phyloP scores from a whole-genome alignment of 2,113 vertebrate species.

The Thunnus maccoyii region DNA sequence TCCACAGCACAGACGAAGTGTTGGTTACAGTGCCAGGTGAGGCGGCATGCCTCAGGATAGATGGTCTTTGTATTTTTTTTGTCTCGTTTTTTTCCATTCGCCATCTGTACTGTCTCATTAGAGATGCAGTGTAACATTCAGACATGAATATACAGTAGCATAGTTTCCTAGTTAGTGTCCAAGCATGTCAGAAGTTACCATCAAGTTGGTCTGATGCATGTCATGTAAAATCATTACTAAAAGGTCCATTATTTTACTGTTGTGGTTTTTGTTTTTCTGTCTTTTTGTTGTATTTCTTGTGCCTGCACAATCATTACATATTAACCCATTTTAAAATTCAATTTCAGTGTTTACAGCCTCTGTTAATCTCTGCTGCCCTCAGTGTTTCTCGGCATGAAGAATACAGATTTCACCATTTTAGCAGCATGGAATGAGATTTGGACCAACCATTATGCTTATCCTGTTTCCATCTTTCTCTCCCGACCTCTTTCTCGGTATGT shows the following conservation, averaged over 20 bases:
- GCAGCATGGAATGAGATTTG: background rate
- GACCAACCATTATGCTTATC: background rate
- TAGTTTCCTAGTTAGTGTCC: slow-evolving; percentile 25
- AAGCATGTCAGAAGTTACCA: slow-evolving; percentile 38
- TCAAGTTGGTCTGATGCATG: slow-evolving; percentile 48
- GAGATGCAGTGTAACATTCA: slow-evolving; percentile 11
- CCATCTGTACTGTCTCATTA: slow-evolving; percentile 26
- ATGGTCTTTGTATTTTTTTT: slow-evolving; percentile 7
- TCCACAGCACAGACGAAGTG: slow-evolving; percentile 90
- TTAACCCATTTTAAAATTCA: slow-evolving; percentile 51
- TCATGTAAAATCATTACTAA: background rate
- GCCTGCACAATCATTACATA: background rate
- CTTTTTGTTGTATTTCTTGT: background rate
- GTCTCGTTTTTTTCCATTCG: slow-evolving; percentile 12
- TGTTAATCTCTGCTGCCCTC: slow-evolving; percentile 3
- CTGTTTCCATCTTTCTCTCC: background rate
- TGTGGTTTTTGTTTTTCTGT: background rate
- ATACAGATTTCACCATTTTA: slow-evolving; percentile 20
- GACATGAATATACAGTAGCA: slow-evolving; percentile 9
- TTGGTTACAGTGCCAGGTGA: slow-evolving; percentile 95
- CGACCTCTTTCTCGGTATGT: background rate
- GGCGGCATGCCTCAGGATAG: slow-evolving; percentile 76
- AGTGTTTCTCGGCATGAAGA: slow-evolving; percentile 41
- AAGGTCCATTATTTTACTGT: slow-evolving; percentile 8
- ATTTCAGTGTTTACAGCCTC: slow-evolving; percentile 41